A percentile compares a stretch with the other conserved stretches of the same genome.
These are phyloP conservation scores for Alloscopus bannaensis DNA, from an alignment of 2,888 invertebrate genomes.

Conservation along the genomic window DNA sequence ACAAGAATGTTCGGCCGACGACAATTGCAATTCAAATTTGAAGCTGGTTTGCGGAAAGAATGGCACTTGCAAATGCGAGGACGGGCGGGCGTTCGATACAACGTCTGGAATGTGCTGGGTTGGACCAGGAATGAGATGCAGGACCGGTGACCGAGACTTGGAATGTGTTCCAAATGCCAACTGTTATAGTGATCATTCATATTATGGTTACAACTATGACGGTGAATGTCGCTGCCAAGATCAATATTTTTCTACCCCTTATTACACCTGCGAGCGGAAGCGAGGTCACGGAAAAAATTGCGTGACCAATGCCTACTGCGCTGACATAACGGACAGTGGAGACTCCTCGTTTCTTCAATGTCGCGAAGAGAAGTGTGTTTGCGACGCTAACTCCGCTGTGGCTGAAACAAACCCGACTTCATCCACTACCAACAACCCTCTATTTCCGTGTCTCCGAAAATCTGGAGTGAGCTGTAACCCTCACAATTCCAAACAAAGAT, in stretches of 20 bases:
- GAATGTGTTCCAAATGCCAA: background rate
- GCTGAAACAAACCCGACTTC: too few species aligned
- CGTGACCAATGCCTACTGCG: too few species aligned
- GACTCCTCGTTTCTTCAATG: slow-evolving; percentile 3
- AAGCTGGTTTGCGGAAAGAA: background rate
- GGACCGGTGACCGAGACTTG: too few species aligned
- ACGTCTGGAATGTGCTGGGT: background rate
- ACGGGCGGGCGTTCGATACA: background rate
- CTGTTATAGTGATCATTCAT: background rate
- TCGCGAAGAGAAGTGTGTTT: background rate
- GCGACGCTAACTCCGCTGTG: too few species aligned
- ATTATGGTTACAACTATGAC: too few species aligned
- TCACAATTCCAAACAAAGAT: too few species aligned
- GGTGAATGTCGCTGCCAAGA: background rate
- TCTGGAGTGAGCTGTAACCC: too few species aligned
- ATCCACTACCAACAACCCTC: too few species aligned
- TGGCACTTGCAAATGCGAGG: background rate
- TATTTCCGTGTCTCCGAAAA: too few species aligned
- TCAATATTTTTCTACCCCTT: background rate
- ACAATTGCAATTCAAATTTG: background rate
- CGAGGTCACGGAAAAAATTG: too few species aligned
- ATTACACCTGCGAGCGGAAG: slow-evolving; percentile 17
- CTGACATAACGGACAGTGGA: background rate
- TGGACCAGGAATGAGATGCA: too few species aligned
- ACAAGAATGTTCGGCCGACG: background rate